These are phyloP conservation scores for Lasius fuliginosus DNA, from an alignment of 2,888 invertebrate genomes.

Conservation along the genomic window DNA sequence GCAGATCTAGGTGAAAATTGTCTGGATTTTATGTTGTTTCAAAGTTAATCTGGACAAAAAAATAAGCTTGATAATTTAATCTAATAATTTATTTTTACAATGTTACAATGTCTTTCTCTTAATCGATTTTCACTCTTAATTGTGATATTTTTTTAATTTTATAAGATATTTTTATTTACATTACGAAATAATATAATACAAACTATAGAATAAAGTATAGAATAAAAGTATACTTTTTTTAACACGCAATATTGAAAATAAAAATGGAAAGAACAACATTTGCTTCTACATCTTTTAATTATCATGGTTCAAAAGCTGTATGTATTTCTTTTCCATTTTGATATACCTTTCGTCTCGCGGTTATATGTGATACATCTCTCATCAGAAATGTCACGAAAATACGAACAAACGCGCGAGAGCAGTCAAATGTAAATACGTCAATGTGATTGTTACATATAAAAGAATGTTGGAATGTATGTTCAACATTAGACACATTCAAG, in stretches of 20 bases:
- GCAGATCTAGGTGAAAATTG: neutral
- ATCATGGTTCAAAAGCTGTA: neutral
- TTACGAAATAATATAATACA: neutral
- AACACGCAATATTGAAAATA: neutral
- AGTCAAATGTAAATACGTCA: slow-evolving; percentile 8
- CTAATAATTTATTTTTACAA: neutral
- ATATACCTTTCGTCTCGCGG: neutral
- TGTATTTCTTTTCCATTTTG: neutral
- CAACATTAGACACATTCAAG: neutral
- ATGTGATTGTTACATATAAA: neutral
- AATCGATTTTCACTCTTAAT: neutral
- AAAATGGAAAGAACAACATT: neutral
- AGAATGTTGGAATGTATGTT: slow-evolving; percentile 3
- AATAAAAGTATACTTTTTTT: neutral
- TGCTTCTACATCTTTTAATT: neutral
- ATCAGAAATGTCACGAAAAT: slow-evolving; percentile 24
- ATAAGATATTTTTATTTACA: neutral
- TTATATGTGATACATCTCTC: neutral
- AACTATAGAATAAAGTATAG: neutral
- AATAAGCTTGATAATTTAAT: neutral
- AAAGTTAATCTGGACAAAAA: neutral
- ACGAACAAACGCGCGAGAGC: slow-evolving; percentile 14
- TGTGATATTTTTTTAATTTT: neutral
- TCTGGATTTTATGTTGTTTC: neutral
- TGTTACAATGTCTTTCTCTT: neutral